phyloP scores from a whole-genome alignment of 2,888 invertebrate genomes.

The Notocelia uddmanniana region DNA sequence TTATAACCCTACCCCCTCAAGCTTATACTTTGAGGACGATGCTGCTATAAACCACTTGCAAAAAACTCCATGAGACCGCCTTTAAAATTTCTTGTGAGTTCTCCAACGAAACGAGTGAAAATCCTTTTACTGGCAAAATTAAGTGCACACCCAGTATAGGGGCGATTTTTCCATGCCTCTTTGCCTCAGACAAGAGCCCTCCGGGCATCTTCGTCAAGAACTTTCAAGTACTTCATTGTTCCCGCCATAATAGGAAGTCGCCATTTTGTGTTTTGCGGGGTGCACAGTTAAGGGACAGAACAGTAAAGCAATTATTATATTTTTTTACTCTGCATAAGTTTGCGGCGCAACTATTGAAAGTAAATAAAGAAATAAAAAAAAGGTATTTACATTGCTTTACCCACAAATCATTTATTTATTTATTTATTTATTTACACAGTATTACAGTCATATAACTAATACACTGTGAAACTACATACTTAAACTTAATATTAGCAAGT shows the following conservation, averaged over 20 bases:
- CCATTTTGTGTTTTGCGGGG: slow-evolving; percentile 54
- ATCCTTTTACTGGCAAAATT: slow-evolving; percentile 18
- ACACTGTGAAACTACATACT: no score
- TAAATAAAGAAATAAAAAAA: no score
- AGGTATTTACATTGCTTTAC: no score
- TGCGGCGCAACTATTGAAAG: no score
- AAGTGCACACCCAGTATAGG: slow-evolving; percentile 30
- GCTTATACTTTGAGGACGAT: no score
- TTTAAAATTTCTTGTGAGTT: background rate
- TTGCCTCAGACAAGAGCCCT: slow-evolving; percentile 47
- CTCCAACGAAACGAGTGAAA: background rate
- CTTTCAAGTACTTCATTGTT: slow-evolving; percentile 62
- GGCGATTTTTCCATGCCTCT: slow-evolving; percentile 56
- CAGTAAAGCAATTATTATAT: slow-evolving; percentile 21
- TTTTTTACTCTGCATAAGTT: no score
- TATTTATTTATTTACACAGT: no score
- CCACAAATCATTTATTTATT: no score
- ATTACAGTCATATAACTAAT: no score
- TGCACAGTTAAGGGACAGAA: slow-evolving; percentile 4
- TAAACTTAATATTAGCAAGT: no score
- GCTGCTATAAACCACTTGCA: background rate
- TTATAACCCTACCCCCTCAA: no score
- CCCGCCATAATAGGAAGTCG: slow-evolving; percentile 60
- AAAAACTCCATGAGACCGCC: background rate
- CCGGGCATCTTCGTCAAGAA: slow-evolving; percentile 48